A percentile compares a stretch with the other conserved stretches of the same genome.
phyloP scores from a whole-genome alignment of 2,797 vertebrate species.

The Thamnophis elegans region DNA sequence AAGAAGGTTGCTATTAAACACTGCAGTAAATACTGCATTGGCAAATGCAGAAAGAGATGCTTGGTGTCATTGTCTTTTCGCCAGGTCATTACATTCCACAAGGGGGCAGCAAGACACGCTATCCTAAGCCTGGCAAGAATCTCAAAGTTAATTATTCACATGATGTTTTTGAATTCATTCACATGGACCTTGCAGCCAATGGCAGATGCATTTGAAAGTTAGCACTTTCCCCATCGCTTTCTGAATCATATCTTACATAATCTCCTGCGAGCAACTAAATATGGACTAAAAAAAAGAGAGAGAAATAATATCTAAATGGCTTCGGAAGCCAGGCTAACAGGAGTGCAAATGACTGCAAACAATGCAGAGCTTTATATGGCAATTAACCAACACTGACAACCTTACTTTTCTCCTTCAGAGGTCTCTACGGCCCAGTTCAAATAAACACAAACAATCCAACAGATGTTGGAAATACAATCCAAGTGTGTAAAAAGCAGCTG shows the following conservation, averaged over 20 bases:
- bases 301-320: not conserved
- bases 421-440: not conserved
- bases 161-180: not conserved
- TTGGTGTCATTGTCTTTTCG: not conserved
- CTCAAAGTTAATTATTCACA: not conserved
- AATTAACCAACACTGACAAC: not conserved
- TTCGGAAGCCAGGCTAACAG: not conserved
- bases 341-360: not conserved
- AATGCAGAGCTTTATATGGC: not conserved
- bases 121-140: not conserved
- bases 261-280: not conserved
- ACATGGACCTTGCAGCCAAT: not conserved
- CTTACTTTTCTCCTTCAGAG: not conserved
- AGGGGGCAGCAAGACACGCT: conserved; percentile 29
- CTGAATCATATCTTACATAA: not conserved
- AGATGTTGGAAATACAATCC: not conserved
- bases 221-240: not conserved
- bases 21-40: not conserved
- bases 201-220: not conserved
- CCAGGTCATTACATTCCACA: not conserved
- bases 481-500: not conserved
- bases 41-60: not conserved
- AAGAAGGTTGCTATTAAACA: not conserved
- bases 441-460: not conserved
- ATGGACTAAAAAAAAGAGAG: not conserved